Evolutionary conservation across 2,888 invertebrate species (phyloP), one percentile per base, ranked within the genome.

Genomic region (Hypomecis punctinalis): DNA sequence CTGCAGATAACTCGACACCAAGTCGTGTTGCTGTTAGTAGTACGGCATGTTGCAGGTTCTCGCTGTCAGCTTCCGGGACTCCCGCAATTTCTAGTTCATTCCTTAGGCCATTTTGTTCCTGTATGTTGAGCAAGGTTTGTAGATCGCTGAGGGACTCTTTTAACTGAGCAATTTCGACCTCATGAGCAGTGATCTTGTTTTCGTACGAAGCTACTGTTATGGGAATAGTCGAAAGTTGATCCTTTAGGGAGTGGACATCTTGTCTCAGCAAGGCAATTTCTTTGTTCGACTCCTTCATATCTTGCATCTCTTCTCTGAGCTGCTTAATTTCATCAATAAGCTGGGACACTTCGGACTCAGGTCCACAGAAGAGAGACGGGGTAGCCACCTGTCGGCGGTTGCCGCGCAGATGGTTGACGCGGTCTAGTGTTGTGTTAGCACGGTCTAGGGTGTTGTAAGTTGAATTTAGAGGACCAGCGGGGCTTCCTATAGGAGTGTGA

Each of bases 241-340:
- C 49, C 11, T 49, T 52, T n/a, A 52, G 37, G 0, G 40, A 52
- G 52, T 5, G 52, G 1, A 52, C 52, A n/a, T n/a, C n/a, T n/a
- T n/a, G n/a, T n/a, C n/a, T n/a, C n/a, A n/a, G n/a, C n/a, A n/a
- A n/a, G n/a, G n/a, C n/a, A n/a, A n/a, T n/a, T n/a, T n/a, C n/a
- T n/a, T n/a, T n/a, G n/a, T n/a, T n/a, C n/a, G n/a, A n/a, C n/a
- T n/a, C n/a, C n/a, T n/a, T n/a, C n/a, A n/a, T n/a, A n/a, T n/a
- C n/a, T n/a, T n/a, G n/a, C n/a, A n/a, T n/a, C n/a, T n/a, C n/a
- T n/a, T n/a, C n/a, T n/a, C n/a, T n/a, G n/a, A n/a, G n/a, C n/a
- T 9, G 39, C 52, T 39, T 52, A 9, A 40, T 40, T 52, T 5
- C 39, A 6, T 9, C 39, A 9, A 8, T 13, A 8, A 23, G 40